Evolutionary conservation across 2,113 vertebrate species (phyloP).

Genomic region (Catharus fuscescens): DNA sequence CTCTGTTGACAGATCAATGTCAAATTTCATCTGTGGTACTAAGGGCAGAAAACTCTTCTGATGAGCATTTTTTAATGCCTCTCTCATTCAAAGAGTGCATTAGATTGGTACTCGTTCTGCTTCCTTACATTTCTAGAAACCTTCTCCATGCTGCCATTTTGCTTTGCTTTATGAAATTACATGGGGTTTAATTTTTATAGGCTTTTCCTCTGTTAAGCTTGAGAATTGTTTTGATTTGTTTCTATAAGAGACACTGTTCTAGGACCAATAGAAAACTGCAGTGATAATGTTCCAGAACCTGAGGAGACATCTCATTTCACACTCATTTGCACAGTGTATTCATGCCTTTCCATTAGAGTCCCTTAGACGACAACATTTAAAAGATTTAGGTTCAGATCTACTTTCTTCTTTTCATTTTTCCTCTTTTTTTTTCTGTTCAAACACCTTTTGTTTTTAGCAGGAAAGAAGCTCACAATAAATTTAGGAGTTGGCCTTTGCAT

Average conservation of each 20-base stretch:
- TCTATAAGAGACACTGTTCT: neutral
- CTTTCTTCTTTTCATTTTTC: neutral
- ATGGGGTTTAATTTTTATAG: neutral
- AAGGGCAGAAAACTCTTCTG: neutral
- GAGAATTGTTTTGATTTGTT: neutral
- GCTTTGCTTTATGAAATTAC: neutral
- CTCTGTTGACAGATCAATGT: neutral
- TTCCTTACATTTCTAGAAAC: neutral
- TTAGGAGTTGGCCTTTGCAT: neutral
- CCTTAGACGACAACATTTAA: constrained; percentile 29
- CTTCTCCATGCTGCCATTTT: neutral
- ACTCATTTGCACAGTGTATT: constrained; percentile 41
- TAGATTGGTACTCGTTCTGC: neutral
- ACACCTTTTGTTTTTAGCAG: neutral
- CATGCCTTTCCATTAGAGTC: constrained; percentile 48
- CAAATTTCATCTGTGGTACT: neutral
- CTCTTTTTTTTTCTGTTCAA: neutral
- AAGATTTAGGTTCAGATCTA: neutral
- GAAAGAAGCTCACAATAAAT: neutral
- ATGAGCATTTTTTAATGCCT: neutral
- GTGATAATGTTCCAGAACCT: constrained; percentile 43
- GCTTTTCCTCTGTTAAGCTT: constrained; percentile 1
- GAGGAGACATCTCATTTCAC: constrained; percentile 29
- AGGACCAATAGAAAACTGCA: neutral
- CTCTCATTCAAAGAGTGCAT: neutral